Percentiles rank a stretch among this genome's conserved stretches.
Evolutionary conservation across 2,888 invertebrate species (phyloP).

Genomic region (Sminthurinus aureus): DNA sequence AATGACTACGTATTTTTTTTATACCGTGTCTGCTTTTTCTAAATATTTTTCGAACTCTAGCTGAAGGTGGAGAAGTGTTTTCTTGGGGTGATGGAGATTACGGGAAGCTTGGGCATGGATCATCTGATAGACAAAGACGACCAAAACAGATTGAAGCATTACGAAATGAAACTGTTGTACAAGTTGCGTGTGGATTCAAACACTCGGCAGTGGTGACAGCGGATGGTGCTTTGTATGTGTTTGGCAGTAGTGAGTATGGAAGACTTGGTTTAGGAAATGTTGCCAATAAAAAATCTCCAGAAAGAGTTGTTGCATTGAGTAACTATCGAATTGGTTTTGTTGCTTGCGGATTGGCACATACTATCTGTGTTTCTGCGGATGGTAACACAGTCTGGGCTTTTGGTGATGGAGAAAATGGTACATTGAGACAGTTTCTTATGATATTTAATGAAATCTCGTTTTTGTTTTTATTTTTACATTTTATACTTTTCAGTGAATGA

Average conservation of each 20-base stretch:
- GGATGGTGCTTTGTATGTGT: conserved; percentile 72
- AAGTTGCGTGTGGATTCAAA: conserved; percentile 72
- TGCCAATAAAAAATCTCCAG: conserved; percentile 71
- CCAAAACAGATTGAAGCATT: conserved; percentile 72
- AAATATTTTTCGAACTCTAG: too few relatives aligned
- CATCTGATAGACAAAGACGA: conserved; percentile 70
- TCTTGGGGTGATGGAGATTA: conserved; percentile 48
- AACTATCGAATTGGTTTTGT: conserved; percentile 67
- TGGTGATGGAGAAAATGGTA: conserved; percentile 72
- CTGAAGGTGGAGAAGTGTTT: conserved; percentile 71
- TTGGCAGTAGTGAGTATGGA: conserved; percentile 73
- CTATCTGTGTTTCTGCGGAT: conserved; percentile 69
- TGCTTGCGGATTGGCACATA: conserved; percentile 72
- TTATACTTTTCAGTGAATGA: background rate
- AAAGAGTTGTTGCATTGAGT: conserved; percentile 67
- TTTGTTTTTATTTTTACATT: too few relatives aligned
- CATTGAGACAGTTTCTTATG: too few relatives aligned
- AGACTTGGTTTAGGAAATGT: conserved; percentile 70
- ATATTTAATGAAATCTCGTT: too few relatives aligned
- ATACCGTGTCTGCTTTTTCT: too few relatives aligned
- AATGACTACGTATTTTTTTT: too few relatives aligned
- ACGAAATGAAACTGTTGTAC: conserved; percentile 70
- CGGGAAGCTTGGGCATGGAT: conserved; percentile 71
- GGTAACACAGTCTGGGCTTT: conserved; percentile 71
- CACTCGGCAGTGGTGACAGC: conserved; percentile 72